These are phyloP conservation scores for Chirona hameri DNA, from an alignment of 2,888 invertebrate species.

Conservation along the genomic window DNA sequence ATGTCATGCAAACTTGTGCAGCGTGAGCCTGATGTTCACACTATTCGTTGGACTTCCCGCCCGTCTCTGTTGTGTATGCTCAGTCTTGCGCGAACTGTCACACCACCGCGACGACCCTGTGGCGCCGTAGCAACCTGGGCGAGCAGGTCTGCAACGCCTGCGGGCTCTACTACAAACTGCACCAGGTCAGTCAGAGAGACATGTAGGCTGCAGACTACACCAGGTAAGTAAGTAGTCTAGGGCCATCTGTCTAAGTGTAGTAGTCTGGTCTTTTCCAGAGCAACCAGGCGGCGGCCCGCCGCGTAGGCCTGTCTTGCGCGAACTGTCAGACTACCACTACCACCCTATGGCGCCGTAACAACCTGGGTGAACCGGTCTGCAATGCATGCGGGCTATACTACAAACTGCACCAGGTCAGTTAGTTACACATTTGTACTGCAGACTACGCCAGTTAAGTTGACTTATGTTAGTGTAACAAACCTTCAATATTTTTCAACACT, in stretches of 20 bases:
- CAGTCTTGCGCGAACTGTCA: slow-evolving; percentile 49
- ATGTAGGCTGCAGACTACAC: too few species aligned
- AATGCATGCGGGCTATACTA: slow-evolving; percentile 60
- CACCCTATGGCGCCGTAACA: slow-evolving; percentile 49
- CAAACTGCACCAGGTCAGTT: slow-evolving; percentile 55
- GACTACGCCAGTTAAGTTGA: too few species aligned
- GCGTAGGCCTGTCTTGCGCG: slow-evolving; percentile 49
- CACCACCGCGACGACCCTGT: slow-evolving; percentile 48
- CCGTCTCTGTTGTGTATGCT: too few species aligned
- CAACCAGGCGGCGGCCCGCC: slow-evolving; percentile 46
- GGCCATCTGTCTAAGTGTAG: too few species aligned
- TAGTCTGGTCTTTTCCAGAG: slow-evolving; percentile 1
- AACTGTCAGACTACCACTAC: slow-evolving; percentile 49
- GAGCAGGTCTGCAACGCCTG: slow-evolving; percentile 61
- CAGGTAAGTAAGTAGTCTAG: too few species aligned
- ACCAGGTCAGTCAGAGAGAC: slow-evolving; percentile 47
- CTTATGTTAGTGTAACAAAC: too few species aligned
- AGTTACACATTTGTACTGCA: too few species aligned
- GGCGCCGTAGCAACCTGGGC: slow-evolving; percentile 49
- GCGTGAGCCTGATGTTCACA: too few species aligned
- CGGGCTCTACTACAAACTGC: slow-evolving; percentile 58
- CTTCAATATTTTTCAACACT: too few species aligned
- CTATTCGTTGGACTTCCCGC: too few species aligned
- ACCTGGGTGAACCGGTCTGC: slow-evolving; percentile 56
- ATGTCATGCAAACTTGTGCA: too few species aligned